These are phyloP conservation scores for Orthosia gracilis DNA, from an alignment of 2,888 invertebrate genomes.

Conservation along the genomic window DNA sequence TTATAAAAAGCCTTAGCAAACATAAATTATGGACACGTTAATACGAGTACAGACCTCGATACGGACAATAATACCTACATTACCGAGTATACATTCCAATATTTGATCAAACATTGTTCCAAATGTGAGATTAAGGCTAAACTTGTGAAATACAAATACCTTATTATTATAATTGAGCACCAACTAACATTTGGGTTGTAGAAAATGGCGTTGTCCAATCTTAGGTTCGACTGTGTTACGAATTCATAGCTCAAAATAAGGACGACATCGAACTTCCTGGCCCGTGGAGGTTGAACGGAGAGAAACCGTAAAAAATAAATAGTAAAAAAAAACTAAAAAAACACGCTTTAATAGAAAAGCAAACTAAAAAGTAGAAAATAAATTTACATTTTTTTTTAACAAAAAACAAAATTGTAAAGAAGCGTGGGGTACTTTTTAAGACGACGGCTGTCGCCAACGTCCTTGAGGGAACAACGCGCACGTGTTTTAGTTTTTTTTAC, in stretches of 20 bases:
- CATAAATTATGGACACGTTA: conserved; percentile 48
- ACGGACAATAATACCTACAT: conserved; percentile 15
- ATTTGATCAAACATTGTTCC: conserved; percentile 20
- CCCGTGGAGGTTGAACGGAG: neutral
- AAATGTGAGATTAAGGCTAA: conserved; percentile 3
- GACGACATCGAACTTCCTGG: neutral
- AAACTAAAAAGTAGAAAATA: too few species aligned
- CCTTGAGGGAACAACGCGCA: too few species aligned
- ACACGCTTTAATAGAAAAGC: too few species aligned
- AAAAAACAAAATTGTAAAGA: too few species aligned
- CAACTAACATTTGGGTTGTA: too few species aligned
- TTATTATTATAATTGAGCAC: conserved; percentile 23
- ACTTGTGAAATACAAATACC: neutral
- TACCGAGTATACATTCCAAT: conserved; percentile 25
- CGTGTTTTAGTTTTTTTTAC: too few species aligned
- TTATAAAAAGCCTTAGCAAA: conserved; percentile 48
- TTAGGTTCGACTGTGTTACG: neutral
- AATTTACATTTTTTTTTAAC: too few species aligned
- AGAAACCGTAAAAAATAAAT: neutral
- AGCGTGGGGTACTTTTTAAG: too few species aligned
- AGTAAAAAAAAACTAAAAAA: too few species aligned
- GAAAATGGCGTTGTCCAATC: conserved; percentile 14
- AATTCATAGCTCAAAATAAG: neutral
- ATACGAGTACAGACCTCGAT: conserved; percentile 21
- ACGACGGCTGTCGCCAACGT: too few species aligned